Evolutionary conservation across 2,888 invertebrate genomes (phyloP).

Genomic region (Diplolepis rosae): DNA sequence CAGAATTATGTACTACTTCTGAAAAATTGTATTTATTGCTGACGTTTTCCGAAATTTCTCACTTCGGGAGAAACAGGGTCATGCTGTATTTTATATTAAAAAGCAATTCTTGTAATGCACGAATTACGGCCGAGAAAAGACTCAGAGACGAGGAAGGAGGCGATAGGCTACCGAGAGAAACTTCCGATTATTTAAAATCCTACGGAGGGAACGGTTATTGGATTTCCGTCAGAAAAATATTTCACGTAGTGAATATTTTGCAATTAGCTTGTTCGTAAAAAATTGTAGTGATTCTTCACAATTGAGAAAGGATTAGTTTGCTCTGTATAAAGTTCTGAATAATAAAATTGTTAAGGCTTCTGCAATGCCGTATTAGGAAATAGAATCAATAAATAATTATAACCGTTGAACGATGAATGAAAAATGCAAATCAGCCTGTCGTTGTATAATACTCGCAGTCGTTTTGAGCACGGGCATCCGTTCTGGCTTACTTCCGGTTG

Average conservation of each 20-base stretch:
- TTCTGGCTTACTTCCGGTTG: constrained; percentile 48
- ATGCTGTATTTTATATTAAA: constrained; percentile 2
- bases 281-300: neutral
- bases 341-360: neutral
- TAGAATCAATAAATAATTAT: constrained; percentile 6
- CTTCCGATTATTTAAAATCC: constrained; percentile 19
- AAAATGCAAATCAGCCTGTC: constrained; percentile 18
- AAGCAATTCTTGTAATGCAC: constrained; percentile 16
- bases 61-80: neutral
- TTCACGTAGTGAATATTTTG: constrained; percentile 12
- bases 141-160: neutral
- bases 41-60: neutral
- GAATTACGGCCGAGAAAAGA: constrained; percentile 11
- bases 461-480: constrained; percentile 33
- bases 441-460: neutral
- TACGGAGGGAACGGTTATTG: constrained; percentile 24
- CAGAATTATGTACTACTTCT: neutral
- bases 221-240: constrained; percentile 21
- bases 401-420: constrained; percentile 8
- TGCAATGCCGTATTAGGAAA: neutral
- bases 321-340: neutral
- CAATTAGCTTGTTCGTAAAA: neutral
- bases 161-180: constrained; percentile 1
- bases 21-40: neutral
- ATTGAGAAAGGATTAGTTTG: neutral